Conservation (phyloP, 2,797 vertebrate species). For the Sciurus carolinensis region DNA sequence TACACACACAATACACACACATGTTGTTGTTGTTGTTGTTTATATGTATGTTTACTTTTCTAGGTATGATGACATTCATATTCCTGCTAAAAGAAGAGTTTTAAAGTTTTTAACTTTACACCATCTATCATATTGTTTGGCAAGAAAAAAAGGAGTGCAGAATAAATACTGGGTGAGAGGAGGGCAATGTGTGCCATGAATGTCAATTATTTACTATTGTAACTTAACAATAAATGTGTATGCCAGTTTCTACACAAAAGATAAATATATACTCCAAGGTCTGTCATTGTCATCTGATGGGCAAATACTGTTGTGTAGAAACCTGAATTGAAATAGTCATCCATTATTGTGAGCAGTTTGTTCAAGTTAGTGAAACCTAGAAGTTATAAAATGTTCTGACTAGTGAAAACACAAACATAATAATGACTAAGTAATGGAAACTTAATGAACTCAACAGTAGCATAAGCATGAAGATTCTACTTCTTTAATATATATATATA, state of each 20-base stretch:
- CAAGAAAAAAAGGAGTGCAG: background rate
- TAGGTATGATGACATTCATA: background rate
- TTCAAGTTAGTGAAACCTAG: background rate
- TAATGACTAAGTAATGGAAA: background rate
- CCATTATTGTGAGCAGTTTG: background rate
- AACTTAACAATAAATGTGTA: background rate
- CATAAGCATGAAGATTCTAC: background rate
- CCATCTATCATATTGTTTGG: background rate
- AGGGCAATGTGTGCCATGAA: background rate
- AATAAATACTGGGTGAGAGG: background rate
- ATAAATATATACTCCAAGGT: background rate
- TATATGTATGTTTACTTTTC: background rate
- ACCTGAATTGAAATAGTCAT: background rate
- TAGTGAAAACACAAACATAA: background rate
- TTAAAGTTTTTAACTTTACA: background rate
- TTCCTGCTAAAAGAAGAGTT: background rate
- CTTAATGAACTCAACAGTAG: background rate
- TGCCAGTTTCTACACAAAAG: background rate
- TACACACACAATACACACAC: background rate
- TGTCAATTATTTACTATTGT: background rate
- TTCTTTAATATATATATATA: background rate
- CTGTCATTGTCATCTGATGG: background rate
- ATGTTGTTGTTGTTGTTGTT: accelerated
- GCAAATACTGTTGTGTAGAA: background rate
- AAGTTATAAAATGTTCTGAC: background rate